Conservation (phyloP, 2,113 vertebrate genomes). For the Elephas maximus region DNA sequence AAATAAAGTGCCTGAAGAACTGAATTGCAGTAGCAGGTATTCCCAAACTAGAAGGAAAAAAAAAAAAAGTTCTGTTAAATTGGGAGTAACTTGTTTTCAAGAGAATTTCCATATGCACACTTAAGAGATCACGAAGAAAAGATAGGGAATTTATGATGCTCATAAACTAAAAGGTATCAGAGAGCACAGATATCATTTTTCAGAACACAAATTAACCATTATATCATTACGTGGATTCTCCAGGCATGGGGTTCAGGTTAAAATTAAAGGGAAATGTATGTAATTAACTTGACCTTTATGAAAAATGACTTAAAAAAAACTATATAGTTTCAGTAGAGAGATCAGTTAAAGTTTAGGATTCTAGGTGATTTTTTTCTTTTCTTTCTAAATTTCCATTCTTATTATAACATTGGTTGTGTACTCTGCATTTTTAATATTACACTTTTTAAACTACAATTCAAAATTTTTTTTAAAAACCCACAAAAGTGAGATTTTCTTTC, state of each 20-base stretch:
- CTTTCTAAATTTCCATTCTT: not conserved
- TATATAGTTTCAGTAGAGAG: not conserved
- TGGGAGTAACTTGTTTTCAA: not conserved
- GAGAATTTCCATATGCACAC: not conserved
- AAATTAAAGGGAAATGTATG: not conserved
- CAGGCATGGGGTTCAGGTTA: not conserved
- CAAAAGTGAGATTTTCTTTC: not conserved
- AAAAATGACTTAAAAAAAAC: conserved; percentile 5
- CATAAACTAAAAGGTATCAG: not conserved
- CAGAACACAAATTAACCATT: not conserved
- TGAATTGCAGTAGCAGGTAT: conserved; percentile 99
- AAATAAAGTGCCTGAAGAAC: conserved; percentile 98
- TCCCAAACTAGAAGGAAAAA: conserved; percentile 92
- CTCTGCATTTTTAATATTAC: not conserved
- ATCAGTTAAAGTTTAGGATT: not conserved
- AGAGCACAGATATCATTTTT: not conserved
- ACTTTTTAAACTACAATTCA: conserved; percentile 34
- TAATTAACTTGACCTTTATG: not conserved
- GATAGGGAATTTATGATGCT: not conserved
- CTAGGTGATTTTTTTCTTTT: not conserved
- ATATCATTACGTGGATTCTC: not conserved
- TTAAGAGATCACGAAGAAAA: not conserved
- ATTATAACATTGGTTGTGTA: not conserved
- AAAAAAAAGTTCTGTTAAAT: conserved; percentile 76
- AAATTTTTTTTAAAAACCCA: not conserved